Base-by-base conservation (phyloP, 1,140 invertebrate genomes). In the Wiebesia pumilae region DNA sequence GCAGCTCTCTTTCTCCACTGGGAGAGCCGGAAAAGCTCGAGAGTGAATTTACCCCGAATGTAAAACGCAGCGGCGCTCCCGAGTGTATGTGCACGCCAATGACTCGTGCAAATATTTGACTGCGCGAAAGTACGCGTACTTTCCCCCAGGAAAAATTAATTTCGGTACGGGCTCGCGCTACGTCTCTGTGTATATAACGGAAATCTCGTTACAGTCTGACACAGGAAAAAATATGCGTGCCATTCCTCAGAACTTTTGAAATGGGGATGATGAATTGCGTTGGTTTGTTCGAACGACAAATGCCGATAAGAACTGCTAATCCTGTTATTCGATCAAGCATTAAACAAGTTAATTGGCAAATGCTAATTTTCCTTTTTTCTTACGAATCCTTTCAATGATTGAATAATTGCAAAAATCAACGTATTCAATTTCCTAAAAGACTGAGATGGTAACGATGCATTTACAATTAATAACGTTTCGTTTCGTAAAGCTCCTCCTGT, bases 21-120 rank as follows among this genome's bases (percentile, higher is more conserved):
- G 35, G 62, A 62, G 78, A 80, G 19, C 30, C 24, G 65, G 77
- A 65, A 85, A 79, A 38, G 54, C 47, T 62, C 24, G 21, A 21
- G 7, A 65, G 54, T 33, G 73, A 78, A 84, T 78, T 78, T 75
- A 38, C 27, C 40, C 14, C 80, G 80, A 51, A 73, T 73, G 38
- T 19, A 77, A 27, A 83, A 71, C n/a, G 33, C 14, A 10, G 7
- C 30, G 43, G 0, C 0, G 1, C 51, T 54, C 51, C 51, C 30
- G 16, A 47, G n/a, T 27, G 27, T 30, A n/a, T 30, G 40, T 47
- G 40, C 47, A 43, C 73, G 30, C 54, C 69, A 40, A 54, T 35
- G 33, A 40, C n/a, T 67, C 62, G 38, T 78, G 83, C 75, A 84
- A 79, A 84, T 84, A 79, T 84, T 84, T 84, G 71, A 84, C 73